Base-by-base conservation (phyloP, 2,113 vertebrate genomes). In the Orthonyx spaldingii region DNA sequence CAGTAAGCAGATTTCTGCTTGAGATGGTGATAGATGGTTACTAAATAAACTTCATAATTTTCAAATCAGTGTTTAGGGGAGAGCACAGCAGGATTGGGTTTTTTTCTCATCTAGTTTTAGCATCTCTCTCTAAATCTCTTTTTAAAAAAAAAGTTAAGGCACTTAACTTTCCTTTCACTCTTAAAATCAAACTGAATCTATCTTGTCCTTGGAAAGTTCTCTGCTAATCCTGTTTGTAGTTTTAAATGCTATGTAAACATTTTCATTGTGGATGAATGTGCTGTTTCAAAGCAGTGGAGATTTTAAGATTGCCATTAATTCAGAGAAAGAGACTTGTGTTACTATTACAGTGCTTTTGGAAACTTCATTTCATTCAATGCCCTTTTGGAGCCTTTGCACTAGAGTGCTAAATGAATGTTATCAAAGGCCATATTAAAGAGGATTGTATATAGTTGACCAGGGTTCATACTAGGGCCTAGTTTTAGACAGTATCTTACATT, bases 351-450 rank as follows among this genome's bases (percentile, higher is more conserved):
- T 89, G 93, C 76, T 91, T 97, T 93, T 87, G 89, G 80, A 97
- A 97, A 96, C 82, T 92, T 94, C 96, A 97, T 98, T 98, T 96
- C 28, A 91, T 95, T 97, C 93, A 95, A 66, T 77, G 87, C 80
- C 72, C 83, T 82, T 68, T 90, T 72, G 50, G 44, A 92, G 86
- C 94, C 87, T 97, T 97, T 95, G 86, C 63, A 72, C 42, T 71
- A 9, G 66, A 91, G 49, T 80, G 94, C 74, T 96, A 95, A 97
- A 97, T 20, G 91, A 97, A 93, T 89, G 68, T 76, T 97, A 96
- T 97, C 96, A 97, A 97, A 97, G 74, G 32, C 71, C 87, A 60
- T 94, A 95, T 97, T 98, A 97, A 97, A 96, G 90, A 90, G 60
- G 66, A 97, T 93, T 97, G 91, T 94, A 87, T 91, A 84, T 65